Conservation (phyloP, 37 sponge, comb jelly and placozoan species). For the Ianthella basta region DNA sequence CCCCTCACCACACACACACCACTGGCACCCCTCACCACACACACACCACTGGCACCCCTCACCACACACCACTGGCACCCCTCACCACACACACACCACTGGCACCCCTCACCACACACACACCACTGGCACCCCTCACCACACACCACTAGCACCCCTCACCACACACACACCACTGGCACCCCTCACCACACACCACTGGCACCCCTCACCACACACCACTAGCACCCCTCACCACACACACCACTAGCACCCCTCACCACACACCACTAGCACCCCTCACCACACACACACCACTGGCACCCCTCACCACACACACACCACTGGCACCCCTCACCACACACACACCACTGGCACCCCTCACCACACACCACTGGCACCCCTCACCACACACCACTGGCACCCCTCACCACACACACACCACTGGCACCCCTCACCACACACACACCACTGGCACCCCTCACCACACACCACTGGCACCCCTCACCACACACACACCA, state of each 20-base stretch:
- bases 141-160: too few species aligned
- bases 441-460: background rate
- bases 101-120: background rate
- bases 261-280: background rate
- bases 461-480: too few species aligned
- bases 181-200: too few species aligned
- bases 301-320: background rate
- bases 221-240: background rate
- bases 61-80: too few species aligned
- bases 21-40: background rate
- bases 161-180: too few species aligned
- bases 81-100: too few species aligned
- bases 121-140: background rate
- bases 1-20: background rate
- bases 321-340: slow-evolving; percentile 8
- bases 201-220: too few species aligned
- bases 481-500: too few species aligned
- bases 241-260: too few species aligned
- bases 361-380: too few species aligned
- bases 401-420: background rate
- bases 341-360: too few species aligned
- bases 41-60: background rate
- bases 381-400: background rate
- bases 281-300: too few species aligned
- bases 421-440: background rate